phyloP scores from a whole-genome alignment of 2,797 vertebrate genomes.

The Eulemur albifrons region DNA sequence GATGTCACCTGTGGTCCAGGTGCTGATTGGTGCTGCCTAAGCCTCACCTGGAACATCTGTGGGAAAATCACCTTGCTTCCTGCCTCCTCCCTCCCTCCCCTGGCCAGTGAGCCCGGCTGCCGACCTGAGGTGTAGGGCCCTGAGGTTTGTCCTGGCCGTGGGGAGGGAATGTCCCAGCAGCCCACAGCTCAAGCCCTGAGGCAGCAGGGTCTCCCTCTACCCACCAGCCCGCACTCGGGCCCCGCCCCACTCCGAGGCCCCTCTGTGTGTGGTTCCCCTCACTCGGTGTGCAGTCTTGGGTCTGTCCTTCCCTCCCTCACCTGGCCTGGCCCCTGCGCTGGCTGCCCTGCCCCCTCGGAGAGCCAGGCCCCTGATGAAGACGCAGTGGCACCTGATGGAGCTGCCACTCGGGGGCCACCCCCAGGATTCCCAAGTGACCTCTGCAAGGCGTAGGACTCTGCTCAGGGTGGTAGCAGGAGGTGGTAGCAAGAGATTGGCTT shows the following conservation, averaged over 20 bases:
- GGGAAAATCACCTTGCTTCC: background rate
- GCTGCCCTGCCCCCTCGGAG: background rate
- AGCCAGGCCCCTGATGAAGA: background rate
- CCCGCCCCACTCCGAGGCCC: background rate
- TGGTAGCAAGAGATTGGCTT: background rate
- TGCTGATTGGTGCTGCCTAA: background rate
- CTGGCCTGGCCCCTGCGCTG: too few relatives aligned
- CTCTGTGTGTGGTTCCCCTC: too few relatives aligned
- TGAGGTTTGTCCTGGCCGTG: background rate
- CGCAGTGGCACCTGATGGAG: fast-evolving
- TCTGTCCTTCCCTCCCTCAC: background rate
- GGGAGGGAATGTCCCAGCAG: fast-evolving
- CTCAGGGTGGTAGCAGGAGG: background rate
- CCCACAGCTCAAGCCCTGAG: background rate
- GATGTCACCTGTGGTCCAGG: background rate
- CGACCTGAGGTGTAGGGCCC: background rate
- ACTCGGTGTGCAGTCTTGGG: background rate
- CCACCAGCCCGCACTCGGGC: fast-evolving
- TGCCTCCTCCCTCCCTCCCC: background rate
- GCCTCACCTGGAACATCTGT: background rate
- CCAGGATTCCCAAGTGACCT: background rate
- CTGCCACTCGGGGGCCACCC: background rate
- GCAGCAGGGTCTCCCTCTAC: too few relatives aligned
- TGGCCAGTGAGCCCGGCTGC: fast-evolving
- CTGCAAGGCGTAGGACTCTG: background rate